Evolutionary conservation across 2,113 vertebrate genomes (phyloP), one percentile per base, ranked within the genome.

Genomic region (Sarotherodon lohbergeri): DNA sequence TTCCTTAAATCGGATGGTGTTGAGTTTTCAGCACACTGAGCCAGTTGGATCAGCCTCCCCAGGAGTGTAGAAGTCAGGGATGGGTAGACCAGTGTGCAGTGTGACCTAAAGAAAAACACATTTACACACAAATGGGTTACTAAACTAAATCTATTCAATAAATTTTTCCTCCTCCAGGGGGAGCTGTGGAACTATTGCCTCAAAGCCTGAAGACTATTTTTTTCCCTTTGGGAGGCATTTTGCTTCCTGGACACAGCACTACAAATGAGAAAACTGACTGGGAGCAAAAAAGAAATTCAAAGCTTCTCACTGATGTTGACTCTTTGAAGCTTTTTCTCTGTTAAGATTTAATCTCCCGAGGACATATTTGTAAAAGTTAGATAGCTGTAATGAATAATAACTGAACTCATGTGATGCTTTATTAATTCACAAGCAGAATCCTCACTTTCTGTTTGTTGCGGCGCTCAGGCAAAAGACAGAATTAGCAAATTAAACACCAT

Each of bases 11-110:
- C 0, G 7, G n/a, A 55, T 2, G 9, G 9, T 32, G 61, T 19
- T n/a, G 82, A 85, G 68, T 80, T 79, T 88, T 94, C 88, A 97
- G 91, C 96, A 97, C 86, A 96, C 94, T 2, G 96, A 96, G 50
- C 93, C 93, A 2, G 85, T 97, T 85, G 8, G 97, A 94, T 97
- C 98, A 83, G 32, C 97, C 34, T 97, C 96, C 39, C 96, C 96
- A 0, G 96, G 97, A 2, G 98, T 95, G 96, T 98, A 99, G 97
- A 99, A 98, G 57, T 99, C 98, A 0, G 99, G 99, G 91, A 99
- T 97, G 0, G 98, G 97, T 79, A 99, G 95, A 34, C 99, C 99
- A 3, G 98, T 99, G 94, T 99, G 98, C 81, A 99, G 97, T 0
- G 98, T 99, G 90, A 99, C 97, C 99, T 99, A 93, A n/a, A 48